Evolutionary conservation across 2,113 vertebrate species (phyloP).

Genomic region (Phalacrocorax pelagicus): DNA sequence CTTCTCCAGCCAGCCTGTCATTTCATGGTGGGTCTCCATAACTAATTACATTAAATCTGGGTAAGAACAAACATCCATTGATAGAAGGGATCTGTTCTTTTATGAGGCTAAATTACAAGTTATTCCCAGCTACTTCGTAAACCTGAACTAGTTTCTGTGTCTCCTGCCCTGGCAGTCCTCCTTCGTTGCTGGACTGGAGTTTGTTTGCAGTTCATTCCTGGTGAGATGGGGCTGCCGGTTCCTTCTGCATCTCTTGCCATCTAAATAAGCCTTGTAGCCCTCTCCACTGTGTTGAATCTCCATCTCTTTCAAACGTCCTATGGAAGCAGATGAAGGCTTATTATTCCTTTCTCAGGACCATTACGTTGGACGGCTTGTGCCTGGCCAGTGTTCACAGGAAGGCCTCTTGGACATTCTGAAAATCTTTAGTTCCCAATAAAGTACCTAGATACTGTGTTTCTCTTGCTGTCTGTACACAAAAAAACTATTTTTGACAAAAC

Average conservation of each 20-base stretch:
- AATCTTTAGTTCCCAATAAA: neutral
- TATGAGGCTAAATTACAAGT: neutral
- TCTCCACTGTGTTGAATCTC: neutral
- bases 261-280: neutral
- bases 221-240: neutral
- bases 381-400: neutral
- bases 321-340: neutral
- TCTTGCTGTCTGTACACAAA: neutral
- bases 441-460: neutral
- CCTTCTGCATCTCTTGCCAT: neutral
- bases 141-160: neutral
- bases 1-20: neutral
- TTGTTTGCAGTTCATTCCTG: neutral
- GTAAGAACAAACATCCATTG: neutral
- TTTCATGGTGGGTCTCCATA: neutral
- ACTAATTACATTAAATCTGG: neutral
- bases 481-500: neutral
- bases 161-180: neutral
- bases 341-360: neutral
- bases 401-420: neutral
- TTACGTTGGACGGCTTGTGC: rapidly evolving
- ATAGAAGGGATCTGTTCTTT: neutral
- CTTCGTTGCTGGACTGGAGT: neutral
- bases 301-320: neutral
- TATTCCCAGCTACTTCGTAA: neutral